These are phyloP conservation scores for Popillia japonica DNA, from an alignment of 1,140 invertebrate genomes.

Conservation along the genomic window DNA sequence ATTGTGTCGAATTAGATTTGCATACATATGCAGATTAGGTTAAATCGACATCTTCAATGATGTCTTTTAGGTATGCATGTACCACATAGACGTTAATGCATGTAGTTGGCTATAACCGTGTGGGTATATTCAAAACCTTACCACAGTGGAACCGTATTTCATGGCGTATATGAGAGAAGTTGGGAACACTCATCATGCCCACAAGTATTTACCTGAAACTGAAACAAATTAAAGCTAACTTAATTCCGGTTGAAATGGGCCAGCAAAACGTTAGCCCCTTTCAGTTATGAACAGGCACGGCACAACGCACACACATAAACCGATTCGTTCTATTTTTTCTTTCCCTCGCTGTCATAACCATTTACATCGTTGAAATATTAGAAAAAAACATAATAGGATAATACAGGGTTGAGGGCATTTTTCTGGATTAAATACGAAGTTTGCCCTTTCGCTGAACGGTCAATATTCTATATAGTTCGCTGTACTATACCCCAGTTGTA, in stretches of 20 bases:
- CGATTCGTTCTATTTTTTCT: conserved; percentile 24
- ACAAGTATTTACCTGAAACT: conserved; percentile 36
- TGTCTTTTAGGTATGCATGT: neutral
- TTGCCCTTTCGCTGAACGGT: neutral
- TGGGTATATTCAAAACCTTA: neutral
- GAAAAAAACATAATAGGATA: conserved; percentile 11
- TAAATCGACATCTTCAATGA: neutral
- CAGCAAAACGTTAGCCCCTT: neutral
- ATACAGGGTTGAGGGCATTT: neutral
- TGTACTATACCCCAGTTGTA: neutral
- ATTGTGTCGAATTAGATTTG: neutral
- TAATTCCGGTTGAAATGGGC: conserved; percentile 26
- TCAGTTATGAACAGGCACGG: neutral
- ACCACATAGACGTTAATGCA: conserved; percentile 11
- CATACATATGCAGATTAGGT: conserved; percentile 1
- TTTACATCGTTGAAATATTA: conserved; percentile 28
- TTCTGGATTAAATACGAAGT: neutral
- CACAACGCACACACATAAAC: neutral
- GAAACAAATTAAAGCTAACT: conserved; percentile 37
- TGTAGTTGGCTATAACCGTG: neutral
- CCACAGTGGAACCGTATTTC: too few species aligned
- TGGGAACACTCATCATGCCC: conserved; percentile 15
- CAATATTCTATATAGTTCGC: neutral
- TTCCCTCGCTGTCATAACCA: conserved; percentile 18
- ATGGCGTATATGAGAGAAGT: too few species aligned